A percentile compares a stretch with the other conserved stretches of the same genome.
These are phyloP conservation scores for Ophioderma brevispina DNA, from an alignment of 35 echinoderm and acorn worm species.

Conservation along the genomic window DNA sequence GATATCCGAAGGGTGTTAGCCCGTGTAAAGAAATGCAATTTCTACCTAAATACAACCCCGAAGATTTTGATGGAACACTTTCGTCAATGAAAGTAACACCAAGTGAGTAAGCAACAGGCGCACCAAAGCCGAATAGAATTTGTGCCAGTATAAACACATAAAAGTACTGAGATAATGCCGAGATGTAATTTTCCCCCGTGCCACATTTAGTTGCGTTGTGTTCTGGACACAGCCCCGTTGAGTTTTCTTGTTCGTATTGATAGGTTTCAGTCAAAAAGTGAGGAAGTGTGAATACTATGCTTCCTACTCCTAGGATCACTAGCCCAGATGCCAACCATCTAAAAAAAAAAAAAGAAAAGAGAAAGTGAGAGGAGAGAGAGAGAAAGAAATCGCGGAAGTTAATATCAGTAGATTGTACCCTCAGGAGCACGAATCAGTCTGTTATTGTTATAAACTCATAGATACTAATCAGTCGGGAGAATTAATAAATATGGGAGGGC, in stretches of 20 bases:
- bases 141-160: conserved; percentile 77
- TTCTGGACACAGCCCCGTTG: background rate
- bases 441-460: no score
- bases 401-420: no score
- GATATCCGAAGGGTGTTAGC: no score
- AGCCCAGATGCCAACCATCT: conserved; percentile 67
- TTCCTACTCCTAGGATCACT: conserved; percentile 29
- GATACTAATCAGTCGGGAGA: no score
- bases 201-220: background rate
- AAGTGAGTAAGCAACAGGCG: conserved; percentile 67
- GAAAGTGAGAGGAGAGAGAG: no score
- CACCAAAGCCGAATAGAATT: conserved; percentile 63
- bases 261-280: conserved; percentile 73
- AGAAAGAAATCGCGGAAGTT: no score
- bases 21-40: no score
- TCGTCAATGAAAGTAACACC: conserved; percentile 87
- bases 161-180: conserved; percentile 45
- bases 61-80: conserved; percentile 45
- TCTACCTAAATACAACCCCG: conserved; percentile 72
- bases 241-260: background rate
- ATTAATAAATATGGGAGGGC: no score
- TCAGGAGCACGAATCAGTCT: no score
- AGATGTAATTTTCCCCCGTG: background rate
- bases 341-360: no score
- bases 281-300: conserved; percentile 71